phyloP scores from a whole-genome alignment of 2,113 vertebrate species.

The Callospermophilus lateralis region DNA sequence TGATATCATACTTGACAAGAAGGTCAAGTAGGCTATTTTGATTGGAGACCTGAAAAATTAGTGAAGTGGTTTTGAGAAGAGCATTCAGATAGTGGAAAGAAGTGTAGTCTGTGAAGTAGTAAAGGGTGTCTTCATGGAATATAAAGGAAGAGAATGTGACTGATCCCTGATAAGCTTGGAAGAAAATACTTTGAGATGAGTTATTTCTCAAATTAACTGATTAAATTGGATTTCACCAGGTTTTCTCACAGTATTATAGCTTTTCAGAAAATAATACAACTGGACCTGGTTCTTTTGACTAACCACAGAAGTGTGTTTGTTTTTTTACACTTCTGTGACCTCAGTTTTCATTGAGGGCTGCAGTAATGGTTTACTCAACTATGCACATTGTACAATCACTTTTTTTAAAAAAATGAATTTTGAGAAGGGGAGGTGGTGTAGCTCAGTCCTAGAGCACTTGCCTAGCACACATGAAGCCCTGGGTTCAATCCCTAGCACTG shows the following conservation, averaged over 20 bases:
- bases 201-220: not conserved
- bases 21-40: not conserved
- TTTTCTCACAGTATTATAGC: not conserved
- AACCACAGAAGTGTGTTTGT: slow-evolving; percentile 2
- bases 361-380: not conserved
- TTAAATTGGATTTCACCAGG: not conserved
- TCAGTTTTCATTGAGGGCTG: not conserved
- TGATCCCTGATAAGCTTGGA: not conserved
- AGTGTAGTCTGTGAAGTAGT: not conserved
- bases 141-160: not conserved
- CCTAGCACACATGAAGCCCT: not conserved
- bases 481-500: not conserved
- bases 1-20: not conserved
- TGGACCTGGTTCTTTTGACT: not conserved
- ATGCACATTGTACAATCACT: not conserved
- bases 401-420: not conserved
- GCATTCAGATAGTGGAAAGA: not conserved
- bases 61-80: not conserved
- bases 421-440: not conserved
- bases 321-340: not conserved
- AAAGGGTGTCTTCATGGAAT: not conserved
- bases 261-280: not conserved
- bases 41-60: not conserved
- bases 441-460: not conserved
- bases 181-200: slow-evolving; percentile 24